phyloP scores from a whole-genome alignment of 2,888 invertebrate species.

The Trachelus iudaicus region DNA sequence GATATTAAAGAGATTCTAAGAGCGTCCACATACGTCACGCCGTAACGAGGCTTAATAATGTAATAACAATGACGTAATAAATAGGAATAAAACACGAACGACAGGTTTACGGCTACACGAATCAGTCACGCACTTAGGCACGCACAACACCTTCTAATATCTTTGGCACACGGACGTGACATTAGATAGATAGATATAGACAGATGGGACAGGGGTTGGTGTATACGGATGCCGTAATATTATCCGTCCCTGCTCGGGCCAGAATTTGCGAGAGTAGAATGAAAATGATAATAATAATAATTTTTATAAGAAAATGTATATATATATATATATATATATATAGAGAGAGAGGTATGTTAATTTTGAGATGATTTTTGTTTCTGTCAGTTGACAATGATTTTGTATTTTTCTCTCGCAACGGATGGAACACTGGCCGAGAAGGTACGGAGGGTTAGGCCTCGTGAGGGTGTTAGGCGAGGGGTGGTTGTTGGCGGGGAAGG shows the following conservation, averaged over 20 bases:
- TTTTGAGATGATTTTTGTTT: not conserved
- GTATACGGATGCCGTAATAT: not conserved
- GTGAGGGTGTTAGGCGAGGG: not conserved
- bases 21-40: conserved; percentile 42
- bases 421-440: conserved; percentile 8
- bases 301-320: too few species aligned
- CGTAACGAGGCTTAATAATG: conserved; percentile 41
- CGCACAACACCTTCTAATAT: conserved; percentile 48
- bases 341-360: too few species aligned
- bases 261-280: not conserved
- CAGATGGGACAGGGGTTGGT: conserved; percentile 23
- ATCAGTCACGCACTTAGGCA: conserved; percentile 48
- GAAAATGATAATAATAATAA: not conserved
- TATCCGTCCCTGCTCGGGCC: not conserved
- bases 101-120: conserved; percentile 51
- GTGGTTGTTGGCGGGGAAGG: conserved; percentile 18
- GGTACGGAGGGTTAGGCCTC: conserved; percentile 10
- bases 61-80: conserved; percentile 36
- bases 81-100: conserved; percentile 42
- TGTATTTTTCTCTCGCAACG: not conserved
- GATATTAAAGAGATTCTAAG: conserved; percentile 31
- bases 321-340: too few species aligned
- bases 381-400: not conserved
- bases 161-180: conserved; percentile 31
- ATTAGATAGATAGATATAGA: conserved; percentile 14